A percentile compares a stretch with the other conserved stretches of the same genome.
phyloP scores from a whole-genome alignment of 1,140 invertebrate species.

The Drosophila orosa region DNA sequence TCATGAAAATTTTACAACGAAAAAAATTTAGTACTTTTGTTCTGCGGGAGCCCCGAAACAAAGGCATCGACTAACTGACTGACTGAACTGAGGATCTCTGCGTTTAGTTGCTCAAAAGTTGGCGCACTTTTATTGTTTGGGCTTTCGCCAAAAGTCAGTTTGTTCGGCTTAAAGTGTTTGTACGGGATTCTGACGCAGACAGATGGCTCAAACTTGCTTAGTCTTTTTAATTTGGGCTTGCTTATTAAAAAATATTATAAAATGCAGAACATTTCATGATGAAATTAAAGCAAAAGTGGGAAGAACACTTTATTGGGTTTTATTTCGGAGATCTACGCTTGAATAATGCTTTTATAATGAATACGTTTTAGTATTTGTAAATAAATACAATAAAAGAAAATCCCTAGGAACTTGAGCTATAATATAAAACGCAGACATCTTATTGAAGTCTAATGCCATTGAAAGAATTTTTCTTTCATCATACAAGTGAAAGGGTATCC shows the following conservation, averaged over 20 bases:
- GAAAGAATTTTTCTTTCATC: background rate
- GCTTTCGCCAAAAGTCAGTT: conserved; percentile 25
- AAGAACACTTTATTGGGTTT: background rate
- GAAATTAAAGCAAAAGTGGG: too few species aligned
- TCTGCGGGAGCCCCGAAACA: conserved; percentile 33
- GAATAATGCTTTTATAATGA: background rate
- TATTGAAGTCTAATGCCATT: background rate
- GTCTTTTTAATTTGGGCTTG: background rate
- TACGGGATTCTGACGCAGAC: background rate
- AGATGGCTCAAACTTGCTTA: conserved; percentile 15
- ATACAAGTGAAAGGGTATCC: conserved; percentile 48
- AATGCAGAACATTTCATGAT: background rate
- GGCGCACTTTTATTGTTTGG: conserved; percentile 48
- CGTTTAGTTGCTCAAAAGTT: conserved; percentile 57
- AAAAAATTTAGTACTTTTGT: conserved; percentile 21
- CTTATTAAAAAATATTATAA: background rate
- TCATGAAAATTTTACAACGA: conserved; percentile 69
- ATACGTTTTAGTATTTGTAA: too few species aligned
- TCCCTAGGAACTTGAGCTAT: background rate
- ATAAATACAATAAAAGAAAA: too few species aligned
- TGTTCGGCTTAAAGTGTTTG: conserved; percentile 19
- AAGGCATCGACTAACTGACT: conserved; percentile 44
- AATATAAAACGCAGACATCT: background rate
- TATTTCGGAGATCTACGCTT: too few species aligned
- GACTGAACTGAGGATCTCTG: conserved; percentile 42